These are phyloP conservation scores for Tricholaema leucomelas DNA, from an alignment of 2,113 vertebrate species.

Conservation along the genomic window DNA sequence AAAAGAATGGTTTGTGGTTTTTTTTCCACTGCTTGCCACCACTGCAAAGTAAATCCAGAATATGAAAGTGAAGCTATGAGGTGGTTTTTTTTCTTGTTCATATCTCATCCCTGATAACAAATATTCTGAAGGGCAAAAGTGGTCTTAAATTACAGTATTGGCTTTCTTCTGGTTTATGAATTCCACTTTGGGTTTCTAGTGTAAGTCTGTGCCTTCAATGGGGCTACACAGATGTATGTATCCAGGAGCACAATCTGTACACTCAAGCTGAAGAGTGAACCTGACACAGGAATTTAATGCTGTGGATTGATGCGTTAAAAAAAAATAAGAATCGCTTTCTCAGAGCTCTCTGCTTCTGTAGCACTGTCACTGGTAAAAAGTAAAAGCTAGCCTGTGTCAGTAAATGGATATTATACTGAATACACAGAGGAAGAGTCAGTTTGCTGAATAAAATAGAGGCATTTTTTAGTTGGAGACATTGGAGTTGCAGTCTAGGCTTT, in stretches of 20 bases:
- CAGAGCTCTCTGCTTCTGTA: not conserved
- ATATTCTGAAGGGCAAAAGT: conserved; percentile 10
- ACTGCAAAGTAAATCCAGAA: not conserved
- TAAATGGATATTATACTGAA: conserved; percentile 4
- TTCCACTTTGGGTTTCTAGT: not conserved
- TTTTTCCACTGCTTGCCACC: not conserved
- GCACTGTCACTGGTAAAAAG: not conserved
- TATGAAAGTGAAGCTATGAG: not conserved
- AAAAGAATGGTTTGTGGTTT: fast-evolving
- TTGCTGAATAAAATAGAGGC: not conserved
- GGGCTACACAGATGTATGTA: not conserved
- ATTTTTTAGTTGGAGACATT: conserved; percentile 8
- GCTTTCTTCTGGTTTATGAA: conserved; percentile 22
- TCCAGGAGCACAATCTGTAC: conserved; percentile 20
- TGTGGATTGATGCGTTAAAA: conserved; percentile 35
- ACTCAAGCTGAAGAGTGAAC: conserved; percentile 38
- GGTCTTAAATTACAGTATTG: conserved; percentile 40
- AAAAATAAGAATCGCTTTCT: not conserved
- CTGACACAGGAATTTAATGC: conserved; percentile 42
- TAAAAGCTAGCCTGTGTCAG: not conserved
- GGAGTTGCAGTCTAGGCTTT: conserved; percentile 22
- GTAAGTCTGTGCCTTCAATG: conserved; percentile 11
- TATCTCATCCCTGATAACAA: not conserved
- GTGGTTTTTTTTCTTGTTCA: not conserved
- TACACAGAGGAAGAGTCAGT: not conserved